A percentile compares a stretch with the other conserved stretches of the same genome.
These are phyloP conservation scores for Dryomyza anilis DNA, from an alignment of 2,888 invertebrate species.

Conservation along the genomic window DNA sequence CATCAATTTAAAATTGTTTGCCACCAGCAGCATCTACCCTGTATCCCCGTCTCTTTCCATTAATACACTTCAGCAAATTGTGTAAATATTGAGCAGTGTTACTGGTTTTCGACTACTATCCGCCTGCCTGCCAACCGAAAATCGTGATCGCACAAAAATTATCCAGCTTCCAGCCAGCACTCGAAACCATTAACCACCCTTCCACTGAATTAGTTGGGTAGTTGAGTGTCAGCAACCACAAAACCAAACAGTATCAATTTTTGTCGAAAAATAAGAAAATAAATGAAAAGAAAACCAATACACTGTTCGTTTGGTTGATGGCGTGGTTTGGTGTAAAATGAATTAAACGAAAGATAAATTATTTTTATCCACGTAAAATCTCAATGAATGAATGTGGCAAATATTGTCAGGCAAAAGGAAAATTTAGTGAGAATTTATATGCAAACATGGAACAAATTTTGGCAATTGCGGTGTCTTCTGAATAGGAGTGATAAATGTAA, in stretches of 20 bases:
- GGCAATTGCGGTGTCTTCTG: background rate
- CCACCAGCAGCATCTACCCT: background rate
- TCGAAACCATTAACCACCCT: too few species aligned
- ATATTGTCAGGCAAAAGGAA: too few species aligned
- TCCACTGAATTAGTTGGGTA: too few species aligned
- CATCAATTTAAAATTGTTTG: background rate
- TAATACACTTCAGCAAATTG: background rate
- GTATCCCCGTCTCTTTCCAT: too few species aligned
- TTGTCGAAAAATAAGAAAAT: background rate
- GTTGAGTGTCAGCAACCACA: too few species aligned
- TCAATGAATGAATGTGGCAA: background rate
- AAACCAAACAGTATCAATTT: too few species aligned
- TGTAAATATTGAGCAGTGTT: background rate
- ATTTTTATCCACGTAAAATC: constrained; percentile 12
- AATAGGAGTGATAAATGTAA: background rate
- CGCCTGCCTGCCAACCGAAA: background rate
- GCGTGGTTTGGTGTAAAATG: too few species aligned
- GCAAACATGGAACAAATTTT: background rate
- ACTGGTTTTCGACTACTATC: background rate
- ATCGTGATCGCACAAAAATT: constrained; percentile 9
- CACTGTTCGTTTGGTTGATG: too few species aligned
- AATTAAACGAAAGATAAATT: constrained; percentile 6
- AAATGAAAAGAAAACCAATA: too few species aligned
- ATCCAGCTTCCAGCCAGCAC: background rate
- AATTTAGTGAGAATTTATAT: too few species aligned